Conservation (phyloP, 2,797 vertebrate species). For the Leptatherina wallacei region DNA sequence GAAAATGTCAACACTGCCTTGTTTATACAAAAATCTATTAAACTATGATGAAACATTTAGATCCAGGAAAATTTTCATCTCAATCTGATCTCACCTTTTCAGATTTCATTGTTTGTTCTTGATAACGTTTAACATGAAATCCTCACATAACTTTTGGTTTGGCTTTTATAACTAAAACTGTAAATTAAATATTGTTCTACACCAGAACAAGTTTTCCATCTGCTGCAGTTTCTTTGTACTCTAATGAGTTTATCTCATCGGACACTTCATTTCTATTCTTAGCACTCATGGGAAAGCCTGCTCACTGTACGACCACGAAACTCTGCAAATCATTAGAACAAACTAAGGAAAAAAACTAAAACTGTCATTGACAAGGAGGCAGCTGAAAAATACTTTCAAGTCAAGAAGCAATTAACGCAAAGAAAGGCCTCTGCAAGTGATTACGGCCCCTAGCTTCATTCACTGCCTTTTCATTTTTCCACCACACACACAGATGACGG, state of each 20-base stretch:
- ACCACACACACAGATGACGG: slow-evolving; percentile 22
- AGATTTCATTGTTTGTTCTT: background rate
- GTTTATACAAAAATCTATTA: background rate
- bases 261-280: slow-evolving; percentile 22
- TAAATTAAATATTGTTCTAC: background rate
- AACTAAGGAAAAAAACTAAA: slow-evolving; percentile 43
- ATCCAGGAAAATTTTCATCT: background rate
- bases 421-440: slow-evolving; percentile 48
- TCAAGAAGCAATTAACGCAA: slow-evolving; percentile 66
- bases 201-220: slow-evolving; percentile 29
- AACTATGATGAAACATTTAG: background rate
- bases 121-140: background rate
- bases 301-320: slow-evolving; percentile 30
- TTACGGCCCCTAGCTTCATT: slow-evolving; percentile 51
- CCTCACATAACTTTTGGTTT: background rate
- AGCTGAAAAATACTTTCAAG: slow-evolving; percentile 55
- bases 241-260: slow-evolving; percentile 37
- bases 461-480: slow-evolving; percentile 47
- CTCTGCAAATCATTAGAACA: slow-evolving; percentile 62
- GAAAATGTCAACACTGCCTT: background rate
- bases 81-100: background rate
- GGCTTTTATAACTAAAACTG: slow-evolving; percentile 5
- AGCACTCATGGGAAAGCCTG: slow-evolving; percentile 30
- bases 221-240: slow-evolving; percentile 4
- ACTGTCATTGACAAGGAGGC: slow-evolving; percentile 50